Evolutionary conservation across 2,113 vertebrate genomes (phyloP), one percentile per base, ranked within the genome.

Genomic region (Hylia prasina): DNA sequence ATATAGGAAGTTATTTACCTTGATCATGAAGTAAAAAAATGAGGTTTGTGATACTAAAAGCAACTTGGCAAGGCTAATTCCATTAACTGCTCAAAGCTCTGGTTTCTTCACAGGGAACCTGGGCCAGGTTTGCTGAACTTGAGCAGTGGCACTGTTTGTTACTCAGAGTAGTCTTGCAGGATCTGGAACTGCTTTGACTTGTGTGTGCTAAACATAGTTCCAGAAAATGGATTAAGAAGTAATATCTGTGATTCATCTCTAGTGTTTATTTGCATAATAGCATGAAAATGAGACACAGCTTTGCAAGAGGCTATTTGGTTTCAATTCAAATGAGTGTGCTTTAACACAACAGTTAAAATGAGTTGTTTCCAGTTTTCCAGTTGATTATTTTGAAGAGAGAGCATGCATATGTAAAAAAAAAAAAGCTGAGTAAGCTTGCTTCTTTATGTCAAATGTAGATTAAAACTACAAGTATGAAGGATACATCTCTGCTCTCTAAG

Each of bases 251-350:
- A 87, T 95, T 94, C 90, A 94, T 94, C 79, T 69, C 35, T 40
- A 33, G 48, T 35, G 42, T 57, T 95, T 88, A 90, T 97, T 96
- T 97, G 89, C 93, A 95, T 95, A 97, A 97, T 94, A 40, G 61
- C 87, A 90, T 75, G 65, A 90, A 97, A 93, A 88, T 53, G 44
- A 61, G 21, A 82, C 18, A 4, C 83, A 96, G 77, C 53, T 93
- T 58, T 87, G 69, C 54, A 73, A 93, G 23, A 93, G 71, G 61
- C n/a, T 79, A 77, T 94, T 90, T 91, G 42, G 48, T 87, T 82
- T 81, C 83, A 37, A 82, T 94, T 95, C 83, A 96, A 95, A 95
- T 24, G 50, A 76, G 64, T 85, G n/a, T 10, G 22, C 81, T 97
- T 93, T 94, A 89, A 93, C 68, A 87, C 30, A 85, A 93, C 51